Percentiles rank a stretch among this genome's conserved stretches.
Conservation (phyloP, 2,888 invertebrate species). For the Cremastinae sp. region DNA sequence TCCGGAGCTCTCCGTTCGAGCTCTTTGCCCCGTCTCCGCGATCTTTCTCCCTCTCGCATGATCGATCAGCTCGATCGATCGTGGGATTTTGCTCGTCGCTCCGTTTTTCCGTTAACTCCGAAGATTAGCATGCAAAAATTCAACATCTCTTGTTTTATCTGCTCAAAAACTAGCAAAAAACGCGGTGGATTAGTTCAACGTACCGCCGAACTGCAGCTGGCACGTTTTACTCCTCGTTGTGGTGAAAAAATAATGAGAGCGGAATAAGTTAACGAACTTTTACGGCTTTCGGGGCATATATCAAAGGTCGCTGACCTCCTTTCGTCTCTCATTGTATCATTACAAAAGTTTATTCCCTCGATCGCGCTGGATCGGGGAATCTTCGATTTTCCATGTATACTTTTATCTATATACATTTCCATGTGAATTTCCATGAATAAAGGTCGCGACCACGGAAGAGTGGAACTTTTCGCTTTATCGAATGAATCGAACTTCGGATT, state of each 20-base stretch:
- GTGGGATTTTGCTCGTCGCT: constrained; percentile 8
- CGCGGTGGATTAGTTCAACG: no score
- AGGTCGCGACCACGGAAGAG: background rate
- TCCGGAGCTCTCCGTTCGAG: constrained; percentile 11
- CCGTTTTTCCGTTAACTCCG: constrained; percentile 11
- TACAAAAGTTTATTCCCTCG: background rate
- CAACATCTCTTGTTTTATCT: constrained; percentile 9
- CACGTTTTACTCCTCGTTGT: constrained; percentile 19
- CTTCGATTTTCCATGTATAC: no score
- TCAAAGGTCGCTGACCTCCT: constrained; percentile 25
- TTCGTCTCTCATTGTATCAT: constrained; percentile 8
- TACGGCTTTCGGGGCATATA: background rate
- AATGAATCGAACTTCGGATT: no score
- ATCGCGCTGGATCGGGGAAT: no score
- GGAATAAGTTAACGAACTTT: constrained; percentile 3
- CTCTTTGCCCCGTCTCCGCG: background rate
- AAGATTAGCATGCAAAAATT: background rate
- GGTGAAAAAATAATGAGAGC: constrained; percentile 9
- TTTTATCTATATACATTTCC: background rate
- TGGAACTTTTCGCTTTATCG: no score
- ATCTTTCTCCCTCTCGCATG: constrained; percentile 23
- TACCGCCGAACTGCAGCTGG: background rate
- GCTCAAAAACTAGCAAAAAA: no score
- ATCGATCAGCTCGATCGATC: constrained; percentile 32
- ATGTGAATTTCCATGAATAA: no score